Percentiles rank a stretch among this genome's conserved stretches.
Conservation (phyloP, 1,140 invertebrate genomes). For the Berghia stephanieae region DNA sequence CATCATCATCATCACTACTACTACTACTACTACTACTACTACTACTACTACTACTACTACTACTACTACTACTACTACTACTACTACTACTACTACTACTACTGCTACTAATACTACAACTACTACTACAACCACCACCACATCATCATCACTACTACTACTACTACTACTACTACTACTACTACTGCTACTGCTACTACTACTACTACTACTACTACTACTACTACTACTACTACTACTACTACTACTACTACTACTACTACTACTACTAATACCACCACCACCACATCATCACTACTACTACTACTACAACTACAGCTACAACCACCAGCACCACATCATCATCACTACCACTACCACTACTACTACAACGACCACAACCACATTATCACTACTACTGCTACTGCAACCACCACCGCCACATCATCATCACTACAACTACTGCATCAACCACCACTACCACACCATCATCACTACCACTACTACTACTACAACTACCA, state of each 20-base stretch:
- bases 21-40: neutral
- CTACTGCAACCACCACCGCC: too few relatives aligned
- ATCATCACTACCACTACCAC: neutral
- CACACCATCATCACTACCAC: neutral
- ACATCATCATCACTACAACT: too few relatives aligned
- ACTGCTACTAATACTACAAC: too few relatives aligned
- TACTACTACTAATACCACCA: too few relatives aligned
- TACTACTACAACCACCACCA: too few relatives aligned
- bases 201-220: neutral
- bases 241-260: constrained; percentile 8
- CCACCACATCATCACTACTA: too few relatives aligned
- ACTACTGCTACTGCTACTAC: neutral
- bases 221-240: neutral
- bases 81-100: constrained; percentile 16
- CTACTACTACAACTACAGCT: too few relatives aligned
- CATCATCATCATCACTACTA: too few relatives aligned
- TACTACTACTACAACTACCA: neutral
- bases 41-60: constrained; percentile 11
- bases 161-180: constrained; percentile 28
- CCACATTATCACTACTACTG: too few relatives aligned
- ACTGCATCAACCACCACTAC: too few relatives aligned
- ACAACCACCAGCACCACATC: too few relatives aligned
- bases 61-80: neutral
- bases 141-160: neutral
- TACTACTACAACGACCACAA: neutral